These are phyloP conservation scores for Sphinx pinastri DNA, from an alignment of 2,888 invertebrate species.

Conservation along the genomic window DNA sequence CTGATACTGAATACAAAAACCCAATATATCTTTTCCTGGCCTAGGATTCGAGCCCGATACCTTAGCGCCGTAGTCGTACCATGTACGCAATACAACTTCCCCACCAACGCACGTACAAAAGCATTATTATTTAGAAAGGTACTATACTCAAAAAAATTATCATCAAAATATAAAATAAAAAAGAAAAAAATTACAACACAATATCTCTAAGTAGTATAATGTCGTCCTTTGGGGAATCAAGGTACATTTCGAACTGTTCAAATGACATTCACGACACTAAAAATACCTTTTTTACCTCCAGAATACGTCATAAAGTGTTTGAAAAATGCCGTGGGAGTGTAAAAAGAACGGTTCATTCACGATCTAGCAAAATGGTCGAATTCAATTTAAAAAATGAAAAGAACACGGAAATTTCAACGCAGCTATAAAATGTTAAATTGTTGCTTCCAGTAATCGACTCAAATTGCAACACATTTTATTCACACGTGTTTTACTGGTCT, in stretches of 20 bases:
- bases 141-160: too few species aligned
- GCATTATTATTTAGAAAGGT: too few species aligned
- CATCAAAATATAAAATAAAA: too few species aligned
- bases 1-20: too few species aligned
- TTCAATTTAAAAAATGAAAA: slow-evolving; percentile 18
- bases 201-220: not conserved
- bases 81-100: too few species aligned
- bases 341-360: not conserved
- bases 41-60: too few species aligned
- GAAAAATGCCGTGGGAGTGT: slow-evolving; percentile 4
- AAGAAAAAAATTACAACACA: too few species aligned
- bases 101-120: too few species aligned
- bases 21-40: too few species aligned
- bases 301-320: not conserved
- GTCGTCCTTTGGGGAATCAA: not conserved
- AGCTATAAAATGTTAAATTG: not conserved
- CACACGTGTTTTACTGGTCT: not conserved
- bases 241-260: not conserved
- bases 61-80: too few species aligned
- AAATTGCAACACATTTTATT: too few species aligned
- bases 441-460: too few species aligned
- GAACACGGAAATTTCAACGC: not conserved
- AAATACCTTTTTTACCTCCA: not conserved
- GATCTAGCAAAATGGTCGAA: not conserved
- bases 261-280: not conserved